phyloP scores from a whole-genome alignment of 2,113 vertebrate species.

The Leptobrachium ailaonicum region DNA sequence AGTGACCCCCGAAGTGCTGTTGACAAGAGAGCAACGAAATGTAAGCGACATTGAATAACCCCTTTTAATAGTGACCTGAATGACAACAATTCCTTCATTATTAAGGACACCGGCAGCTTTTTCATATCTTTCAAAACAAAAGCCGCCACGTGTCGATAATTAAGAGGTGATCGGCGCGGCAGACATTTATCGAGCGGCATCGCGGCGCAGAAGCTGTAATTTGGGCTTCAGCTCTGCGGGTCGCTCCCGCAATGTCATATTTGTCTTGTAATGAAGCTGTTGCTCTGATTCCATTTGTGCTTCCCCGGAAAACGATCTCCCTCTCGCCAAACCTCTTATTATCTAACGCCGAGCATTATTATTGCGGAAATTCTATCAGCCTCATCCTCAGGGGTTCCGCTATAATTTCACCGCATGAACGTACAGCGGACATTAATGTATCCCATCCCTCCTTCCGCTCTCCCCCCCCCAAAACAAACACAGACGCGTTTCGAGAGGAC shows the following conservation, averaged over 20 bases:
- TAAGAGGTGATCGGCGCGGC: too few species aligned
- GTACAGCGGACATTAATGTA: neutral
- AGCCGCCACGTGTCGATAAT: too few species aligned
- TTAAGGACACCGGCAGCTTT: too few species aligned
- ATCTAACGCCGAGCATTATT: conserved; percentile 8
- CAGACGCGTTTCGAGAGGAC: neutral
- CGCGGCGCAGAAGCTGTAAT: too few species aligned
- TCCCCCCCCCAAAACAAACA: neutral
- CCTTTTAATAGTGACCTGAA: too few species aligned
- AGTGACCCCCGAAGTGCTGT: too few species aligned
- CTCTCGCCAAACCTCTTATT: conserved; percentile 26
- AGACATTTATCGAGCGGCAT: too few species aligned
- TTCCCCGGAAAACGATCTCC: conserved; percentile 4
- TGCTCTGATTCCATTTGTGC: conserved; percentile 13
- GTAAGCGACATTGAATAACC: too few species aligned
- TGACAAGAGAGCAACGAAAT: too few species aligned
- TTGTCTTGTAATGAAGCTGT: rapidly evolving
- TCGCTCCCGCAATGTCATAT: neutral
- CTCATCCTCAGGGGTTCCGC: conserved; percentile 6
- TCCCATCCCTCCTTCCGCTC: neutral
- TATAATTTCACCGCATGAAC: conserved; percentile 17
- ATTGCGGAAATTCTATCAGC: neutral
- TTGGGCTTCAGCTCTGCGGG: too few species aligned
- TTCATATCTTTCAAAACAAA: too few species aligned
- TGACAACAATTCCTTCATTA: too few species aligned